Evolutionary conservation across 2,113 vertebrate species (phyloP).

Genomic region (Pholis gunnellus): DNA sequence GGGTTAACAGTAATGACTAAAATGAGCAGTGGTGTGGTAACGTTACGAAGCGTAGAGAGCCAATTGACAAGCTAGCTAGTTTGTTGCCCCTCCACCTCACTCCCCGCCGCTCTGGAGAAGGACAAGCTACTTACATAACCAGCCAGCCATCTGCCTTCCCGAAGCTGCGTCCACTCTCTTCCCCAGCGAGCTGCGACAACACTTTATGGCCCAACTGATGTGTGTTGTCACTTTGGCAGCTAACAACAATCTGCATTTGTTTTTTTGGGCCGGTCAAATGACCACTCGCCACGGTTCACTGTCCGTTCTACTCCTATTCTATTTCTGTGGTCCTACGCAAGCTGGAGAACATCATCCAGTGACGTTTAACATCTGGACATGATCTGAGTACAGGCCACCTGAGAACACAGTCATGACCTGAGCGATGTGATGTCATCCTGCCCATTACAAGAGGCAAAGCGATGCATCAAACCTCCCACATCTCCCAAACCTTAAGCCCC

Average conservation of each 20-base stretch:
- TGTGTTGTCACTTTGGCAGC: neutral
- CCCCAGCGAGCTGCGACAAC: neutral
- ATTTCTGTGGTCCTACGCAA: neutral
- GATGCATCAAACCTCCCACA: constrained; percentile 50
- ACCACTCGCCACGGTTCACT: neutral
- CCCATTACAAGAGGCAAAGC: constrained; percentile 42
- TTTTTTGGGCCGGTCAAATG: neutral
- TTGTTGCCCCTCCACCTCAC: too few species aligned
- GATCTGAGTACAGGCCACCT: constrained; percentile 26
- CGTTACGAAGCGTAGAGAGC: neutral
- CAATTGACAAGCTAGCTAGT: neutral
- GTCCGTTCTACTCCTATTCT: neutral
- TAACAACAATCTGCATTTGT: neutral
- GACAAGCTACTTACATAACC: neutral
- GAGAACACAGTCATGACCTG: constrained; percentile 27
- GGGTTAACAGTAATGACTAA: neutral
- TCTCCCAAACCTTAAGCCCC: constrained; percentile 28
- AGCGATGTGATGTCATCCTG: constrained; percentile 52
- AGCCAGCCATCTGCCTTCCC: neutral
- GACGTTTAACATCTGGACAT: constrained; percentile 23
- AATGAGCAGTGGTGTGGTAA: neutral
- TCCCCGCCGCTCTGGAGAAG: neutral
- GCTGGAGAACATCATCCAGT: neutral
- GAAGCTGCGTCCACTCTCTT: neutral
- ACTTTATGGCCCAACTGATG: neutral